phyloP scores from a whole-genome alignment of 1,140 invertebrate genomes.

The Bombus consobrinus region DNA sequence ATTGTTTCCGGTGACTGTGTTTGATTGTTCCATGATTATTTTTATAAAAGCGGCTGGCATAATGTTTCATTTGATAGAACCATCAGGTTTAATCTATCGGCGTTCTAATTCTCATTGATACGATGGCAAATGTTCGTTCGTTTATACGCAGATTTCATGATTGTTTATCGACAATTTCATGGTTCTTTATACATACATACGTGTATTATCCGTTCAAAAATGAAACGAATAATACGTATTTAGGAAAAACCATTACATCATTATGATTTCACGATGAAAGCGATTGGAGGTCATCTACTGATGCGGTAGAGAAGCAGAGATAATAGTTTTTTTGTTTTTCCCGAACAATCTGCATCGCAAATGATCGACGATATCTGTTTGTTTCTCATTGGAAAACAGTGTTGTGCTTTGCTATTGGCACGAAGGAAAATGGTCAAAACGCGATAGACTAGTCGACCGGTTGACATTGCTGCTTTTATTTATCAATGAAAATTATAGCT shows the following conservation, averaged over 20 bases:
- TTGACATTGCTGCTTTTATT: slow-evolving; percentile 15
- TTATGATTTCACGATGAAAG: no score
- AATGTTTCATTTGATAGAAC: not conserved
- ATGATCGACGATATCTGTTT: not conserved
- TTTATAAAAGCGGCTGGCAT: not conserved
- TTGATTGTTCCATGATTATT: not conserved
- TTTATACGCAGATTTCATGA: not conserved
- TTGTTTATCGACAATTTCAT: not conserved
- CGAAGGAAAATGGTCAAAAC: not conserved
- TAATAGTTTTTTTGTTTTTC: not conserved
- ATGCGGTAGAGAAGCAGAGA: not conserved
- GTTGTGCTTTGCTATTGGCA: not conserved
- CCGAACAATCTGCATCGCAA: not conserved
- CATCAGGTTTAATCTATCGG: not conserved
- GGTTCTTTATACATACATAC: not conserved
- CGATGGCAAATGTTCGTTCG: not conserved
- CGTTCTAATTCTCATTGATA: not conserved
- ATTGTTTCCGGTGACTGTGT: not conserved
- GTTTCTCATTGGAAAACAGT: not conserved
- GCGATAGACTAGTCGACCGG: not conserved
- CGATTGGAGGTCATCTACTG: not conserved
- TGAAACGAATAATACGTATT: not conserved
- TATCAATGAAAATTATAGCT: slow-evolving; percentile 33
- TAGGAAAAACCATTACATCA: not conserved
- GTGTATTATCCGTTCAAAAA: not conserved